Evolutionary conservation across 2,888 invertebrate species (phyloP).

Genomic region (Drosophila anomalipes): DNA sequence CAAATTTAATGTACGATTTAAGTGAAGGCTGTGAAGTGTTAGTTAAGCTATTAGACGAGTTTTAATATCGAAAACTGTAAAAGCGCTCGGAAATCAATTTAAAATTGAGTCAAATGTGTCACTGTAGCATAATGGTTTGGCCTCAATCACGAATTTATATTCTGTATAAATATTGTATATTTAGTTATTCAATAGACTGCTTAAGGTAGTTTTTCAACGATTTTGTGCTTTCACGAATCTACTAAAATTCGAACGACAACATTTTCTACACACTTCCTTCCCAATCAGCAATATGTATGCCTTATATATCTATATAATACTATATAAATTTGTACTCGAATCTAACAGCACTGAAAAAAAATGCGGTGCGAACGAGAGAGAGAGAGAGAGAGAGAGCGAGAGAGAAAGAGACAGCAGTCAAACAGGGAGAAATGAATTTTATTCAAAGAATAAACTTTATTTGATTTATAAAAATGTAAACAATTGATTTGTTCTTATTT

Average conservation of each 20-base stretch:
- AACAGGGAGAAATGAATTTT: slow-evolving; percentile 33
- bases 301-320: neutral
- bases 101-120: neutral
- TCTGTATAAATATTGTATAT: neutral
- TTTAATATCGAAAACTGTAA: neutral
- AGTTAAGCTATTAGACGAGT: neutral
- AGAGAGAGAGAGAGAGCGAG: neutral
- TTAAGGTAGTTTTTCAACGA: neutral
- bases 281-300: slow-evolving; percentile 1
- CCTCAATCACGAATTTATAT: slow-evolving; percentile 9
- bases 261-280: neutral
- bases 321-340: slow-evolving; percentile 1
- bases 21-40: neutral
- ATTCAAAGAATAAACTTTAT: slow-evolving; percentile 70
- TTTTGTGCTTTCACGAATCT: neutral
- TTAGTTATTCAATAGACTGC: neutral
- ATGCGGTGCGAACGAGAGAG: neutral
- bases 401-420: neutral
- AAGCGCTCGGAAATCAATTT: neutral
- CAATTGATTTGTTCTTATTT: slow-evolving; percentile 47
- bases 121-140: neutral
- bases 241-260: neutral
- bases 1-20: neutral
- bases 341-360: neutral
- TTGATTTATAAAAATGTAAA: slow-evolving; percentile 42